Percentiles rank a stretch among this genome's conserved stretches.
Evolutionary conservation across 2,797 vertebrate genomes (phyloP).

Genomic region (Chrysocyon brachyurus): DNA sequence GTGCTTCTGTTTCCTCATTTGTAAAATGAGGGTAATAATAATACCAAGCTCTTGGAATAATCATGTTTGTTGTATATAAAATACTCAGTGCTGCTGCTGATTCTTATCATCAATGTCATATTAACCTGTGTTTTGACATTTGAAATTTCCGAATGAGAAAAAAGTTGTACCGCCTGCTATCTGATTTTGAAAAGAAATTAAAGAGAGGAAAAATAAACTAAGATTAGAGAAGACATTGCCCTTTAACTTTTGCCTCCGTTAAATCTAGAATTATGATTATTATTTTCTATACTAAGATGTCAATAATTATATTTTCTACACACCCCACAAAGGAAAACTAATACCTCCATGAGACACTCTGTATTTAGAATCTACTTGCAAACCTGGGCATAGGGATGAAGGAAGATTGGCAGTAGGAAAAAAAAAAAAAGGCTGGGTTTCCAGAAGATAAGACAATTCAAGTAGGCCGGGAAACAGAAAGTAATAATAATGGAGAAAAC

Average conservation of each 20-base stretch:
- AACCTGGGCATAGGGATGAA: background rate
- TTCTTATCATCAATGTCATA: background rate
- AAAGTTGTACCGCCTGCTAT: background rate
- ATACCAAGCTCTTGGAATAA: conserved; percentile 27
- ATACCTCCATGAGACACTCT: background rate
- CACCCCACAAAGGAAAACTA: background rate
- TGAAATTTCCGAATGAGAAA: conserved; percentile 60
- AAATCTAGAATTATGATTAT: conserved; percentile 43
- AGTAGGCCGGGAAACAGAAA: background rate
- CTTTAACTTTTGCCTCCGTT: conserved; percentile 18
- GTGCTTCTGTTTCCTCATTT: background rate
- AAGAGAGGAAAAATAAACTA: conserved; percentile 1
- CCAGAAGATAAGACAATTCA: background rate
- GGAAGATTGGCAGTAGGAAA: background rate
- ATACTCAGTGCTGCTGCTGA: conserved; percentile 13
- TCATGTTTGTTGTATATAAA: background rate
- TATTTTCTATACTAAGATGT: conserved; percentile 34
- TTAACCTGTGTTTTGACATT: background rate
- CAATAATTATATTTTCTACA: conserved; percentile 19
- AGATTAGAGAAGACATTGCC: background rate
- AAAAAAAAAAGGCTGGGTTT: conserved; percentile 7
- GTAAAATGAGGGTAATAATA: background rate
- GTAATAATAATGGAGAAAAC: background rate
- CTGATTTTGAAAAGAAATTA: conserved; percentile 58
- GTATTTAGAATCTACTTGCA: background rate